phyloP scores from a whole-genome alignment of 2,888 invertebrate species.

The Chaitophorus viminalis region DNA sequence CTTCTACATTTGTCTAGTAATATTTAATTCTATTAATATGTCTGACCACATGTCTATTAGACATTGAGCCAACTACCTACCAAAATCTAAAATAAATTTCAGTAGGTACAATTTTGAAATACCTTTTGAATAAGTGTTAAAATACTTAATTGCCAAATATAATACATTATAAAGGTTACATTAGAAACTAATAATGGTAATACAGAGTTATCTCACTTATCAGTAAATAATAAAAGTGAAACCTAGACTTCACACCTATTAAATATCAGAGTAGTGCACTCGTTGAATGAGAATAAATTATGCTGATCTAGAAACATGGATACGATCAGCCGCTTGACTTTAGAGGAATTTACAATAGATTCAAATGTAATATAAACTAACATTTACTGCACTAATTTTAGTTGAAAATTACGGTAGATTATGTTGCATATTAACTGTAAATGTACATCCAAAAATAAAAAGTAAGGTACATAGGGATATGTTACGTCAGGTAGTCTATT shows the following conservation, averaged over 20 bases:
- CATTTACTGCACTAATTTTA: not conserved
- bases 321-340: not conserved
- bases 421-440: not conserved
- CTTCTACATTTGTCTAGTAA: not conserved
- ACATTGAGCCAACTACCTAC: not conserved
- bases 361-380: not conserved
- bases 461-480: not conserved
- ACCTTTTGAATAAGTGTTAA: not conserved
- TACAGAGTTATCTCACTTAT: not conserved
- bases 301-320: not conserved
- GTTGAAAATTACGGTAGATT: not conserved
- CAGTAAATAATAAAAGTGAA: conserved; percentile 4
- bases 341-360: not conserved
- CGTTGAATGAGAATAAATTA: not conserved
- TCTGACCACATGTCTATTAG: not conserved
- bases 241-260: not conserved
- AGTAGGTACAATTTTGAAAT: not conserved
- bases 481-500: not conserved
- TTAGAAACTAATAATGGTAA: conserved; percentile 11
- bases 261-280: not conserved
- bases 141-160: not conserved
- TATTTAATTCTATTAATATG: not conserved
- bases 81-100: not conserved
- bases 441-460: not conserved
- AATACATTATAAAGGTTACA: not conserved